Percentiles rank a stretch among this genome's conserved stretches.
phyloP scores from a whole-genome alignment of 1,140 invertebrate species.

The Polyergus mexicanus region DNA sequence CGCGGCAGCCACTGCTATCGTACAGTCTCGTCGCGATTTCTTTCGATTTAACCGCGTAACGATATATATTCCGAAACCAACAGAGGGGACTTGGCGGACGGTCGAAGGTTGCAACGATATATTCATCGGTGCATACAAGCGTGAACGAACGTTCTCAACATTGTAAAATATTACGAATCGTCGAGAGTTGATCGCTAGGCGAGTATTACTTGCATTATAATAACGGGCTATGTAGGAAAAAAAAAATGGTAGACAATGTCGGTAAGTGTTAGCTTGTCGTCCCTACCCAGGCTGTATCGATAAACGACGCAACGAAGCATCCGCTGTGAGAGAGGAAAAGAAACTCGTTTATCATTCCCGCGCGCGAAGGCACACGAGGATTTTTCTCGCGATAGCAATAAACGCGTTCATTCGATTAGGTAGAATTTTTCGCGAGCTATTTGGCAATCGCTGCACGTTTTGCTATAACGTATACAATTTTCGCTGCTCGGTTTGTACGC shows the following conservation, averaged over 20 bases:
- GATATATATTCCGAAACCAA: neutral
- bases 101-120: slow-evolving; percentile 59
- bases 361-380: neutral
- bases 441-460: neutral
- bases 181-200: slow-evolving; percentile 40
- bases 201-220: neutral
- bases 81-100: neutral
- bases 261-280: neutral
- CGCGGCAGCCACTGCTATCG: neutral
- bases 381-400: neutral
- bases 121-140: slow-evolving; percentile 2
- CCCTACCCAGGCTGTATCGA: neutral
- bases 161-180: slow-evolving; percentile 53
- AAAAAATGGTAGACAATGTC: slow-evolving; percentile 68
- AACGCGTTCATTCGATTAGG: neutral
- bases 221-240: neutral
- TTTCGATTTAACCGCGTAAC: neutral
- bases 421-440: neutral
- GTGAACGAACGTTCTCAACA: slow-evolving; percentile 32
- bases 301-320: neutral
- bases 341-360: neutral
- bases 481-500: neutral
- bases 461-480: neutral
- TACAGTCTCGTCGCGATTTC: neutral
- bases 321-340: neutral